phyloP scores from a whole-genome alignment of 2,797 vertebrate genomes.

The Eidolon dupreanum region DNA sequence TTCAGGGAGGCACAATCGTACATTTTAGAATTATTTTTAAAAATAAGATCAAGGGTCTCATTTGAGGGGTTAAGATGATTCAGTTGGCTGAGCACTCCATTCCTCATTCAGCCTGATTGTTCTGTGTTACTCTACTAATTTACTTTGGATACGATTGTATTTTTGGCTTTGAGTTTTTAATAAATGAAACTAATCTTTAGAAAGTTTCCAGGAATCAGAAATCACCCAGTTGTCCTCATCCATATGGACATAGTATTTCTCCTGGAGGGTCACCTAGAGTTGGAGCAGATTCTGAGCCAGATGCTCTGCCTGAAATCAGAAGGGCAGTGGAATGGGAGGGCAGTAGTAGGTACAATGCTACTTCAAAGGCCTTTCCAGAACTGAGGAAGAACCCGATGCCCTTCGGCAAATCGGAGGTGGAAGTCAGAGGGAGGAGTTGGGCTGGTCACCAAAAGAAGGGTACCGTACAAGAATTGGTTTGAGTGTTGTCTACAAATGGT shows the following conservation, averaged over 20 bases:
- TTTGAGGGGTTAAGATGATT: background rate
- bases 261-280: background rate
- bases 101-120: background rate
- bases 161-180: slow-evolving; percentile 36
- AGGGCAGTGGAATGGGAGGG: background rate
- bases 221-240: background rate
- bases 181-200: slow-evolving; percentile 27
- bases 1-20: background rate
- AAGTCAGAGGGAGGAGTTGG: background rate
- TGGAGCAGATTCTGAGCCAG: background rate
- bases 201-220: slow-evolving; percentile 24
- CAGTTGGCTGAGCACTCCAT: background rate
- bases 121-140: background rate
- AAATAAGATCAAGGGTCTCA: background rate
- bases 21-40: background rate
- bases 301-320: background rate
- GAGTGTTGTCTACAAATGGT: background rate
- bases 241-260: background rate
- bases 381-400: background rate
- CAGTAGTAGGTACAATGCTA: accelerated
- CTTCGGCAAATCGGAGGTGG: background rate
- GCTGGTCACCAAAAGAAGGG: background rate
- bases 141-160: background rate
- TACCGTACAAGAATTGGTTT: accelerated
- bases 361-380: background rate